Base-by-base conservation (phyloP, 2,888 invertebrate species). In the Eristalinus sepulchralis region DNA sequence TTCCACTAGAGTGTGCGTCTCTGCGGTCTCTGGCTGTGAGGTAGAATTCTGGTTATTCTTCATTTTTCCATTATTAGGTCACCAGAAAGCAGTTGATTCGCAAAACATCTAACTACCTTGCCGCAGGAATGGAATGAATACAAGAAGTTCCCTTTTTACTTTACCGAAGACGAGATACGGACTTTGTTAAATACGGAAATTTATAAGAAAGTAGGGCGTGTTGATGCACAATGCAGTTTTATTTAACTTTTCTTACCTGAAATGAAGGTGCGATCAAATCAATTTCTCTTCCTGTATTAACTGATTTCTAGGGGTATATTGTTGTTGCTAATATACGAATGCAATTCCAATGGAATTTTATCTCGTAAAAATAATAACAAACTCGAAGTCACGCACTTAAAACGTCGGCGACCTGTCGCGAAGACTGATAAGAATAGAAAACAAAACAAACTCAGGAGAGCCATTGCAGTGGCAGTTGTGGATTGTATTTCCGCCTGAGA, bases 31-130 rank as follows among this genome's bases (percentile, higher is more conserved):
- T 34, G 67, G 68, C 72, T 39, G 47, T 55, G 22, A 24, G 31
- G 70, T 73, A 55, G 31, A 27, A 63, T 83, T 78, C 82, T 86
- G 82, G 86, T 86, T 86, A 83, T 86, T 83, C 78, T 86, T 86
- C 83, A 86, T 86, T 83, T 86, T 84, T 86, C 47, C 77, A 86
- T 86, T 86, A 86, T 86, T 83, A 78, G 86, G 86, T 86, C 86
- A 86, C 70, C 53, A 33, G 59, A 82, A 77, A 72, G 67, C 62
- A 68, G 79, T 60, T 63, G 36, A 17, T 47, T 47, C 47, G 53
- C 73, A 47, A 59, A 31, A 1, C 24, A n/a, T 39, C 60, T 34
- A 11, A 31, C 27, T 47, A 67, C 39, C 57, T 57, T n/a, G 24
- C 20, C 22, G 8, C 55, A 67, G 13, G 27, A 11, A 2, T 57